phyloP scores from a whole-genome alignment of 2,888 invertebrate species.

The Spodoptera picta region DNA sequence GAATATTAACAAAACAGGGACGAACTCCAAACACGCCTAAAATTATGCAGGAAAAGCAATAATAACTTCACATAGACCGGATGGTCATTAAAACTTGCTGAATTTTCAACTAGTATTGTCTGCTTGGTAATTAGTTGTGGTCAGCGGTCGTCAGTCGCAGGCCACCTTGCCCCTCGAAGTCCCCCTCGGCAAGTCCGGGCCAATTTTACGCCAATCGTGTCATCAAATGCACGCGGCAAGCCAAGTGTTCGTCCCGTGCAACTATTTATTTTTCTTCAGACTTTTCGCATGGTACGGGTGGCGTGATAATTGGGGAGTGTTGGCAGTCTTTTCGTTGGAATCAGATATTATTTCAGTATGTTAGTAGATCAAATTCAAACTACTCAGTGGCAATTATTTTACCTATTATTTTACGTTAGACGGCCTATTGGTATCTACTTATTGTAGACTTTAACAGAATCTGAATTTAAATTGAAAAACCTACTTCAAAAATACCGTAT shows the following conservation, averaged over 20 bases:
- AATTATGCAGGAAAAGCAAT: slow-evolving; percentile 22
- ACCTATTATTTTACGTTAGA: too few species aligned
- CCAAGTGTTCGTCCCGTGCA: slow-evolving; percentile 60
- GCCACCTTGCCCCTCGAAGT: slow-evolving; percentile 45
- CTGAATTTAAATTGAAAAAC: too few species aligned
- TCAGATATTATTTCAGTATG: slow-evolving; percentile 3
- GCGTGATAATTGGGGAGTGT: slow-evolving; percentile 34
- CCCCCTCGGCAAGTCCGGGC: slow-evolving; percentile 58
- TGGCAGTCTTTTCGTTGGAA: not conserved
- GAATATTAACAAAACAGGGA: not conserved
- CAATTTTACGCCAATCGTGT: slow-evolving; percentile 84
- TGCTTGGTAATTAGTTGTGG: slow-evolving; percentile 62
- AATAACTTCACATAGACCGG: slow-evolving; percentile 26
- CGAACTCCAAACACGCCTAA: slow-evolving; percentile 1
- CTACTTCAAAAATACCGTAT: too few species aligned
- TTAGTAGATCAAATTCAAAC: not conserved
- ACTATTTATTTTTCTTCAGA: slow-evolving; percentile 56
- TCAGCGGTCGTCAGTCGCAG: slow-evolving; percentile 70
- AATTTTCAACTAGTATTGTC: slow-evolving; percentile 60
- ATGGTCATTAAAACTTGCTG: slow-evolving; percentile 48
- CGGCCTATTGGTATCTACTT: too few species aligned
- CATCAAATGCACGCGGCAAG: slow-evolving; percentile 77
- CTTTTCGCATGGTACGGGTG: slow-evolving; percentile 18
- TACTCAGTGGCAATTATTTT: too few species aligned
- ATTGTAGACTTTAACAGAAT: too few species aligned